Percentiles rank a stretch among this genome's conserved stretches.
phyloP scores from a whole-genome alignment of 2,113 vertebrate genomes.

The Sceloporus undulatus region DNA sequence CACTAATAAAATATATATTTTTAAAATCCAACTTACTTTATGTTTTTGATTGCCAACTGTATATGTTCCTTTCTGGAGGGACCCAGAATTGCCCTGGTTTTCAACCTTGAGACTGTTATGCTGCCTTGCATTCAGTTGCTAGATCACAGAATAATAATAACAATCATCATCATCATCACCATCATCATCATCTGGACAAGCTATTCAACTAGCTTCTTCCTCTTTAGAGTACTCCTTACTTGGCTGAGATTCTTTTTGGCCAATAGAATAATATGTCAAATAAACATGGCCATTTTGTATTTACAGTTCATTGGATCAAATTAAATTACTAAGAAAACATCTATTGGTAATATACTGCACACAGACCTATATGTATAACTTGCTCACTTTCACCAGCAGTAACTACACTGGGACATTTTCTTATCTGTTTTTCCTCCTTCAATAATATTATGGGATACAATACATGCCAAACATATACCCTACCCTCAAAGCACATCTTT shows the following conservation, averaged over 20 bases:
- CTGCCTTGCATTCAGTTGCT: constrained; percentile 84
- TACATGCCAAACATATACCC: constrained; percentile 17
- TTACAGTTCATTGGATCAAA: neutral
- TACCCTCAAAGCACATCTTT: neutral
- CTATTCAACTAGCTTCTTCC: neutral
- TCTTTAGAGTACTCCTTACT: constrained; percentile 20
- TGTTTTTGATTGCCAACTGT: constrained; percentile 77
- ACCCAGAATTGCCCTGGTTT: constrained; percentile 81
- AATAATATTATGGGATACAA: neutral
- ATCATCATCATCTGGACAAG: neutral
- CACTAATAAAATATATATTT: neutral
- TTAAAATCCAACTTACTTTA: constrained; percentile 62
- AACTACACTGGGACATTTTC: neutral
- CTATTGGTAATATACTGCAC: neutral
- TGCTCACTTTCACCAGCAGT: neutral
- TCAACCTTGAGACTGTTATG: constrained; percentile 76
- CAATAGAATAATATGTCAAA: neutral
- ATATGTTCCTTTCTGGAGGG: constrained; percentile 78
- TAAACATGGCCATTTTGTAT: neutral
- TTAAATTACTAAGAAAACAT: neutral
- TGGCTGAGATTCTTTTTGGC: neutral
- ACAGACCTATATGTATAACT: neutral
- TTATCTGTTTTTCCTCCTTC: neutral
- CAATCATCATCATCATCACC: neutral
- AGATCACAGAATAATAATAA: constrained; percentile 36